Evolutionary conservation across 2,888 invertebrate genomes (phyloP), one percentile per base, ranked within the genome.

Genomic region (Rhogogaster chlorosoma): DNA sequence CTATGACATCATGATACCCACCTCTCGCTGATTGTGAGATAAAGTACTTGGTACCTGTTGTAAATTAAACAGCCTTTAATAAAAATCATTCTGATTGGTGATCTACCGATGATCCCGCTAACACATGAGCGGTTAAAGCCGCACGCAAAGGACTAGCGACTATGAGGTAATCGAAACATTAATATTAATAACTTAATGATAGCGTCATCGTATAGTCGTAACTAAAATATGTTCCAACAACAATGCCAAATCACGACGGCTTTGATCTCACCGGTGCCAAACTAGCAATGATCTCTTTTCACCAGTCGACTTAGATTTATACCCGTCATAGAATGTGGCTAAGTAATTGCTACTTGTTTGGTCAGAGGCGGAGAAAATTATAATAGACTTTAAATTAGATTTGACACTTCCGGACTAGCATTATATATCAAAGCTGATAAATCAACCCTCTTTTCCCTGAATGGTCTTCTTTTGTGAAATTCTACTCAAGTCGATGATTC

Each of bases 1-100:
- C 5, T 32, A 83, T 83, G 83, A 83, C 67, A 70, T 83, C 83
- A 67, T 49, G 67, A 83, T 42, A 29, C 32, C n/a, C 26, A 53
- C 67, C 67, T 67, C 29, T 42, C 12, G 9, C 22, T 42, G 71
- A 73, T 73, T 73, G 42, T 12, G 12, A 26, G 45, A 64, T 36
- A 38, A 83, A 26, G 36, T 67, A 70, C 67, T 18, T 45, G 2
- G 42, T 61, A 83, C n/a, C 67, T 83, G 70, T 70, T 83, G 61
- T 83, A 49, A 83, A 83, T 83, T 67, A 67, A 83, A 83, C n/a
- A 77, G 38, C 53, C 6, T 80, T 32, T 18, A 38, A 45, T 29
- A 83, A 83, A 83, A 45, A 70, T 67, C 83, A 26, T 83, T 45
- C n/a, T 26, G 82, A 83, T 83, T 67, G 2, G n/a, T 67, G 38